Evolutionary conservation across 2,113 vertebrate species (phyloP).

Genomic region (Polyodon spathula): DNA sequence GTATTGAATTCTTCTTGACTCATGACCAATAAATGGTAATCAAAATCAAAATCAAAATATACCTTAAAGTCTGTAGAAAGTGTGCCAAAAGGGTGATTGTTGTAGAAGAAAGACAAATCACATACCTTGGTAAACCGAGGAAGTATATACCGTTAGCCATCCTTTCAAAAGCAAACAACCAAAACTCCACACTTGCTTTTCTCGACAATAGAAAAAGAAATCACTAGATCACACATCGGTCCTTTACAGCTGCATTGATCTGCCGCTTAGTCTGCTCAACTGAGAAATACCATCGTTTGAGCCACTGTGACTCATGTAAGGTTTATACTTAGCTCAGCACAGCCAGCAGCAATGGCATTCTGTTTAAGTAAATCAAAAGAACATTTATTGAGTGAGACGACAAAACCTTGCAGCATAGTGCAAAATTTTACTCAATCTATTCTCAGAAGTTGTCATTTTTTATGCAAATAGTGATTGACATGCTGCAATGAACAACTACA

Average conservation of each 20-base stretch:
- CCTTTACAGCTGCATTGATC: conserved; percentile 31
- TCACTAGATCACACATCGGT: conserved; percentile 31
- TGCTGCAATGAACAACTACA: no score
- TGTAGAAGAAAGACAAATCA: conserved; percentile 8
- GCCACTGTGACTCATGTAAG: conserved; percentile 14
- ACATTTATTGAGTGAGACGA: conserved; percentile 15
- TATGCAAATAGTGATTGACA: no score
- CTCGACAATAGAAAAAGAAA: conserved; percentile 9
- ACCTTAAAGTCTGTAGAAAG: not conserved
- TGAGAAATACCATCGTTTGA: conserved; percentile 31
- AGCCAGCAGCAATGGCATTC: conserved; percentile 17
- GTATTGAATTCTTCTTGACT: no score
- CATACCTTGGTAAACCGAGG: conserved; percentile 51
- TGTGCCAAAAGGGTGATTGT: conserved; percentile 1
- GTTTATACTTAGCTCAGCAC: conserved; percentile 20
- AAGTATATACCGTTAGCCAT: conserved; percentile 56
- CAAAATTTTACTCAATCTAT: not conserved
- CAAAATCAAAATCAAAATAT: no score
- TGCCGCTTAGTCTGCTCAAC: conserved; percentile 30
- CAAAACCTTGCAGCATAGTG: conserved; percentile 5
- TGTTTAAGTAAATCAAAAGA: conserved; percentile 11
- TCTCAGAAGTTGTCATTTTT: not conserved
- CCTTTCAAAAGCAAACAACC: conserved; percentile 26
- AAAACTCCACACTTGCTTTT: conserved; percentile 19
- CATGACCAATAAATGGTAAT: no score